Conservation (phyloP, 2,797 vertebrate genomes). For the Calcarius lapponicus region DNA sequence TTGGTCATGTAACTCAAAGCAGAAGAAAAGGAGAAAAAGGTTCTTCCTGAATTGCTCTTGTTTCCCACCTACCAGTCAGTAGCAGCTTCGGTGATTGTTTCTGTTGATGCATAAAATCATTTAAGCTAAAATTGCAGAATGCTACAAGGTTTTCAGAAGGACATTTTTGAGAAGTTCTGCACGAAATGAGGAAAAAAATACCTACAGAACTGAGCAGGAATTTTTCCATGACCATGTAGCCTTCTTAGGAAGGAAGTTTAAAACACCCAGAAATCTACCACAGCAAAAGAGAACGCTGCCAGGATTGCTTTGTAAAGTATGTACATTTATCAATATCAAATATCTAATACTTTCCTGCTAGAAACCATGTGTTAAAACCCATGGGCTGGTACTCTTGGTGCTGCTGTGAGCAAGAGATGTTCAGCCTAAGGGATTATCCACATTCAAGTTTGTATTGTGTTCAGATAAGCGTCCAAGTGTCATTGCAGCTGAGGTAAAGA, state of each 20-base stretch:
- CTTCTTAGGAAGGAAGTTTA: neutral
- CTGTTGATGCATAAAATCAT: neutral
- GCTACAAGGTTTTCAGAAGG: neutral
- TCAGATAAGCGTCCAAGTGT: neutral
- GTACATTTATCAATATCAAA: neutral
- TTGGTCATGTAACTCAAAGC: neutral
- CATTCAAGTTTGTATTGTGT: neutral
- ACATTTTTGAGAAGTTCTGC: neutral
- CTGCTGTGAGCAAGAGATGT: neutral
- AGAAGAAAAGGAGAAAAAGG: neutral
- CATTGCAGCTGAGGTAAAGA: neutral
- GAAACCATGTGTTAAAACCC: neutral
- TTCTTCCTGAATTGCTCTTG: neutral
- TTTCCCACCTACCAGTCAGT: neutral
- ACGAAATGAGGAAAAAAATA: neutral
- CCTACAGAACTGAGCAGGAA: neutral
- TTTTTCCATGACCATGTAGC: neutral
- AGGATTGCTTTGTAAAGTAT: neutral
- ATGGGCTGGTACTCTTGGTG: rapidly evolving
- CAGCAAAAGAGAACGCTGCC: neutral
- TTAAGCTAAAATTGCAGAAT: neutral
- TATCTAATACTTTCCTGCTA: neutral
- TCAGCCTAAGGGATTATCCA: neutral
- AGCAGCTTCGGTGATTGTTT: neutral
- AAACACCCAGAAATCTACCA: neutral